These are phyloP conservation scores for Australoheros scitulus DNA, from an alignment of 2,113 vertebrate species.

Conservation along the genomic window DNA sequence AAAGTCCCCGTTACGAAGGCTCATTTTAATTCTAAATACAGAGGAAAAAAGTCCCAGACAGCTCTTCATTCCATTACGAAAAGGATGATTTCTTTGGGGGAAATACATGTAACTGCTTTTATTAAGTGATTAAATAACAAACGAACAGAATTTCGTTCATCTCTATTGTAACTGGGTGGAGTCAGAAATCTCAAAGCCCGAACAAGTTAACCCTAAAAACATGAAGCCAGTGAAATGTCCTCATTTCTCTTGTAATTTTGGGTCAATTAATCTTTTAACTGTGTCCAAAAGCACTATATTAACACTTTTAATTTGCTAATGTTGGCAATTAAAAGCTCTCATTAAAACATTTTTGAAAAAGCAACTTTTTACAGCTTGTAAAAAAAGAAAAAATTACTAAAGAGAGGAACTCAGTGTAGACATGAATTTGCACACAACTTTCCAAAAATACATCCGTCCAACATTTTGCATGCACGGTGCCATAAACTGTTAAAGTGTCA, in stretches of 20 bases:
- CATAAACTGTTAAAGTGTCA: conserved; percentile 40
- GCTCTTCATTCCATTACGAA: not conserved
- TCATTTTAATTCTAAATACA: no score
- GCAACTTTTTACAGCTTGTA: not conserved
- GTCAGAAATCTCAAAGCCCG: not conserved
- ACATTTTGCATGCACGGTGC: not conserved
- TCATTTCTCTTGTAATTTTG: not conserved
- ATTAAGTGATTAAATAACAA: not conserved
- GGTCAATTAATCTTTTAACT: not conserved
- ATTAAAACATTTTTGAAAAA: not conserved
- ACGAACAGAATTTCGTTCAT: not conserved
- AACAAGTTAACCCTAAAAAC: not conserved
- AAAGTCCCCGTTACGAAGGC: no score
- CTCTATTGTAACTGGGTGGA: not conserved
- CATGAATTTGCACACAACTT: not conserved
- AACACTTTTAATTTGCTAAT: not conserved
- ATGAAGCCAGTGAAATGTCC: not conserved
- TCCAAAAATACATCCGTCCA: not conserved
- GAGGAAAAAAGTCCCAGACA: not conserved
- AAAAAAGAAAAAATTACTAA: not conserved
- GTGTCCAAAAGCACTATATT: not conserved
- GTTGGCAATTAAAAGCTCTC: fast-evolving
- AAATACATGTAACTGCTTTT: not conserved
- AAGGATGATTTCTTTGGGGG: not conserved
- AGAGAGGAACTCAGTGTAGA: not conserved